Base-by-base conservation (phyloP, 2,888 invertebrate genomes). In the Stenurella melanura region DNA sequence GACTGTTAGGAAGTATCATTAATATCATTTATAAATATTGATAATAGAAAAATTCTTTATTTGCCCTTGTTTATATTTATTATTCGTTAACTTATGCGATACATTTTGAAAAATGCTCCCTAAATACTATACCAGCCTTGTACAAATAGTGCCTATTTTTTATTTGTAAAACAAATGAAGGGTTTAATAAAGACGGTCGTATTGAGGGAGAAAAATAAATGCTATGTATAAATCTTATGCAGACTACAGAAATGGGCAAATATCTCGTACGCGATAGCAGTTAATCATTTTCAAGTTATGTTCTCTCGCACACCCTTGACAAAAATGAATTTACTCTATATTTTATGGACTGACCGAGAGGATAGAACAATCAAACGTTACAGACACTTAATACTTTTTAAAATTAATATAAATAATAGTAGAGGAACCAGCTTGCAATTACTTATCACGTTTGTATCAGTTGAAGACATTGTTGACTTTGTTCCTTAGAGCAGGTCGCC, bases 261-360 rank as follows among this genome's bases (percentile, higher is more conserved):
- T 15, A 50, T 50, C n/a, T 50, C 15, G 50, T 50, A 50, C 3
- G n/a, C 42, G 26, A 68, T 11, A 54, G 42, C 56, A 68, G n/a
- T 68, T 68, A 26, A 68, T 68, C 42, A 68, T 7, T 2, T 54
- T 21, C n/a, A 54, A n/a, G 26, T 26, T 68, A 56, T 68, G 17
- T 54, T 21, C 68, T 54, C 56, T 68, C 19, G 5, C 26, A 26
- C 30, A 9, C n/a, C 11, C 60, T n/a, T 54, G 68, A 54, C 68
- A 56, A 56, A 68, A 42, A 17, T 21, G 12, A 68, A 68, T 68
- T 21, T 68, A 21, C n/a, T n/a, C n/a, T n/a, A n/a, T n/a, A n/a
- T n/a, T n/a, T 68, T 4, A 26, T 4, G 4, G 21, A 4, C 1
- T 26, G 21, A 26, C 21, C 21, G 1, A 26, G 21, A 26, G 2